Base-by-base conservation (phyloP, 2,113 vertebrate genomes). In the Craseonycteris thonglongyai region DNA sequence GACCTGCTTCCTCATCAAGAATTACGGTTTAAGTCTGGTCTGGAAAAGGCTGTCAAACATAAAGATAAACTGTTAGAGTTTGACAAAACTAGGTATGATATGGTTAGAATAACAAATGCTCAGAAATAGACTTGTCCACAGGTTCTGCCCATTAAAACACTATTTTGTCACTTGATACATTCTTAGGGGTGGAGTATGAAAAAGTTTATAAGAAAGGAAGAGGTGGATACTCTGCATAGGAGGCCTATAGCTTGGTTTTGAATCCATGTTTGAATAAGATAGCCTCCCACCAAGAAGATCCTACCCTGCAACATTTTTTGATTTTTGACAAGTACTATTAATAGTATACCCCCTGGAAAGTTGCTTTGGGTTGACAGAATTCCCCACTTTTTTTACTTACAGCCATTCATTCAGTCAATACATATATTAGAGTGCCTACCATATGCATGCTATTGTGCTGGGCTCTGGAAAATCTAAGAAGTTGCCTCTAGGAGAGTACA, bases 61-160 rank as follows among this genome's bases (percentile, higher is more conserved):
- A 99, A 99, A 97, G 99, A 99, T 47, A 99, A 99, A 95, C 97
- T 99, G 82, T 90, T 99, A 97, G 99, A 99, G 84, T 99, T 98
- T 97, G 99, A 99, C 97, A 99, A 97, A 95, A 99, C 99, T 40
- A 99, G 99, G 99, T 99, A 97, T 91, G 83, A 69, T 65, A 33
- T 35, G 38, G 18, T 68, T 95, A 58, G 72, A 95, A 38, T 87
- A 85, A 68, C 5, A 88, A 85, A 12, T 90, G 33, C 14, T 91
- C 47, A 87, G 38, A 54, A 85, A 56, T 61, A 56, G 63, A 47
- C 35, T 38, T 33, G 28, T 61, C 54, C 12, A 5, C 33, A 79
- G 72, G 91, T 81, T 91, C 49, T 90, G 28, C 54, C 21, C n/a
- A 45, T 75, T 85, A 74, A 78, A 88, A 85, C 40, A 40, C 82